These are phyloP conservation scores for Thymelicus acteon DNA, from an alignment of 2,888 invertebrate species.

Conservation along the genomic window DNA sequence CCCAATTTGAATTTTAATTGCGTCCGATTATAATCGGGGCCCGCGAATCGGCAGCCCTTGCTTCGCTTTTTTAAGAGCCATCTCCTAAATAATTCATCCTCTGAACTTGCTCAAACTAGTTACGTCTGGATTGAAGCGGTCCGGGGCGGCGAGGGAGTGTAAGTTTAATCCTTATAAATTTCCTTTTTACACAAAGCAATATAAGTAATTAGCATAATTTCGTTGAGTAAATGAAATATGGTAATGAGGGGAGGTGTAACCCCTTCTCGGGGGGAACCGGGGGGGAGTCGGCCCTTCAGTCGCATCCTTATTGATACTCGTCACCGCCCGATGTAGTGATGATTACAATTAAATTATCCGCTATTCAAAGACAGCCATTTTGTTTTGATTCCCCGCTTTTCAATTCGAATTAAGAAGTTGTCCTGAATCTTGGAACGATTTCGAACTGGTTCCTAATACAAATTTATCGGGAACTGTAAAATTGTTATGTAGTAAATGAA, in stretches of 20 bases:
- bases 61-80: constrained; percentile 62
- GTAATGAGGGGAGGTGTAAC: constrained; percentile 80
- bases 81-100: constrained; percentile 76
- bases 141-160: constrained; percentile 64
- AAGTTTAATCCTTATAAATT: constrained; percentile 85
- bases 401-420: constrained; percentile 45
- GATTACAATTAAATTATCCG: constrained; percentile 83
- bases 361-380: constrained; percentile 72
- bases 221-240: constrained; percentile 86
- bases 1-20: constrained; percentile 84
- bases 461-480: not conserved
- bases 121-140: constrained; percentile 61
- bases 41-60: constrained; percentile 72
- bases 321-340: constrained; percentile 81
- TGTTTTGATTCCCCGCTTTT: constrained; percentile 69
- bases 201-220: constrained; percentile 86
- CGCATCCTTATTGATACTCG: constrained; percentile 81
- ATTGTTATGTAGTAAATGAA: not conserved
- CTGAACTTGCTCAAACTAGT: constrained; percentile 69
- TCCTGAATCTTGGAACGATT: constrained; percentile 16
- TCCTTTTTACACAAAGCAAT: constrained; percentile 86
- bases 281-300: constrained; percentile 71
- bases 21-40: constrained; percentile 81
- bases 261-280: constrained; percentile 70
- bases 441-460: not conserved